Conservation (phyloP, 2,888 invertebrate genomes). For the Carcina quercana region DNA sequence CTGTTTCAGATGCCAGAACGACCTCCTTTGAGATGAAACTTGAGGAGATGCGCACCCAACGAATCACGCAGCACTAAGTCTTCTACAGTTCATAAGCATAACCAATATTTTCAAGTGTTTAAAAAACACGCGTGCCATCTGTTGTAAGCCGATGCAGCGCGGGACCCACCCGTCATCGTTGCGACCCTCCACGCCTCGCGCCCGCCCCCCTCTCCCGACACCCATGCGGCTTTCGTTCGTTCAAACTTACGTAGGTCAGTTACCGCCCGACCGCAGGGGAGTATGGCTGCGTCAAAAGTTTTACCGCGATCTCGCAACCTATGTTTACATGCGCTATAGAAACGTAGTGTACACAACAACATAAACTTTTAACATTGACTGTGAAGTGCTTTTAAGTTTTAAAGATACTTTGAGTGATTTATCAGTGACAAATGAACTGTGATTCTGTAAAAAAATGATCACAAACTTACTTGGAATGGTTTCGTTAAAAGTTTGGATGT, state of each 20-base stretch:
- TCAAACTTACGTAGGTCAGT: conserved; percentile 76
- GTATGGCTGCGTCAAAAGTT: conserved; percentile 72
- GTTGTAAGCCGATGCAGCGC: conserved; percentile 67
- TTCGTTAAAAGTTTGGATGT: conserved; percentile 73
- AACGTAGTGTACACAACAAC: conserved; percentile 49
- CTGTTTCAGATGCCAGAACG: conserved; percentile 37
- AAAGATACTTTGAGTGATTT: conserved; percentile 40
- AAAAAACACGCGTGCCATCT: conserved; percentile 74
- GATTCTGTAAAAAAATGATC: conserved; percentile 52
- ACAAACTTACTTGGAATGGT: conserved; percentile 64
- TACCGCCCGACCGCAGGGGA: conserved; percentile 74
- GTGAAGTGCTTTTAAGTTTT: conserved; percentile 49
- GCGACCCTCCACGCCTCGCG: conserved; percentile 45
- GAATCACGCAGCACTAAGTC: conserved; percentile 65
- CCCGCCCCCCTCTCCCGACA: conserved; percentile 41
- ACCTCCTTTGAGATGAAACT: conserved; percentile 68
- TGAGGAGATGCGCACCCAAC: conserved; percentile 54
- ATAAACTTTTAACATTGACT: conserved; percentile 45
- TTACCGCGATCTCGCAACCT: conserved; percentile 62
- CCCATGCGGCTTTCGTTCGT: conserved; percentile 73
- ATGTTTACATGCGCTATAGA: conserved; percentile 68
- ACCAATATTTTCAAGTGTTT: conserved; percentile 67
- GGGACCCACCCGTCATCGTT: conserved; percentile 58
- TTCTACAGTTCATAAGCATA: conserved; percentile 45
- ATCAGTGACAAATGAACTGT: conserved; percentile 64